Percentiles rank a stretch among this genome's conserved stretches.
Evolutionary conservation across 2,888 invertebrate genomes (phyloP).

Genomic region (Pseudolycoriella hygida): DNA sequence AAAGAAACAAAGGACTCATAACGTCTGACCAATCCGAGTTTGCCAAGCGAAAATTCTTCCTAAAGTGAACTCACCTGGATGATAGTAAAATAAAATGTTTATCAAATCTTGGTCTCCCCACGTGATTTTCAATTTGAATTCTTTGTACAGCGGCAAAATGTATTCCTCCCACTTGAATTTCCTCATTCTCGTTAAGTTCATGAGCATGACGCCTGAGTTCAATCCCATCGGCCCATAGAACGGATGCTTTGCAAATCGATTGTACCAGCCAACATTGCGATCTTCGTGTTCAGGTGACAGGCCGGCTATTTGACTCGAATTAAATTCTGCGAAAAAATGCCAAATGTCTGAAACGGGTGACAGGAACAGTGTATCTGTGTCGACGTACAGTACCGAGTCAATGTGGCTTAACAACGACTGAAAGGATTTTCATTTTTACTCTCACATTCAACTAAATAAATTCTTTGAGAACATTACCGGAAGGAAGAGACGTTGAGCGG

Average conservation of each 20-base stretch:
- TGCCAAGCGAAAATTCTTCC: no score
- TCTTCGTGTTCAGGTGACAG: constrained; percentile 82
- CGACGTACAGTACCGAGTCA: constrained; percentile 79
- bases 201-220: constrained; percentile 94
- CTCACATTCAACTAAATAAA: no score
- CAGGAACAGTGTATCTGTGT: constrained; percentile 80
- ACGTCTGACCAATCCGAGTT: no score
- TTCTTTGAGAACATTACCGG: constrained; percentile 39
- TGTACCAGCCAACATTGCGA: constrained; percentile 88
- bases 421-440: constrained; percentile 19
- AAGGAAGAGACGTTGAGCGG: constrained; percentile 80
- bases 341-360: constrained; percentile 69
- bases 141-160: constrained; percentile 65
- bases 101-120: constrained; percentile 97
- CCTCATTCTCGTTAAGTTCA: constrained; percentile 88
- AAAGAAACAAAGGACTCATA: no score
- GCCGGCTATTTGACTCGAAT: constrained; percentile 71
- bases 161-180: constrained; percentile 70
- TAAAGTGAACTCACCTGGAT: constrained; percentile 24
- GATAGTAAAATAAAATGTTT: constrained; percentile 67
- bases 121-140: constrained; percentile 71
- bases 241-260: constrained; percentile 87
- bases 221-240: constrained; percentile 56
- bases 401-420: constrained; percentile 60
- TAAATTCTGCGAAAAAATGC: constrained; percentile 66